Percentiles rank a stretch among this genome's conserved stretches.
Evolutionary conservation across 2,888 invertebrate genomes (phyloP).

Genomic region (Petrolisthes cinctipes): DNA sequence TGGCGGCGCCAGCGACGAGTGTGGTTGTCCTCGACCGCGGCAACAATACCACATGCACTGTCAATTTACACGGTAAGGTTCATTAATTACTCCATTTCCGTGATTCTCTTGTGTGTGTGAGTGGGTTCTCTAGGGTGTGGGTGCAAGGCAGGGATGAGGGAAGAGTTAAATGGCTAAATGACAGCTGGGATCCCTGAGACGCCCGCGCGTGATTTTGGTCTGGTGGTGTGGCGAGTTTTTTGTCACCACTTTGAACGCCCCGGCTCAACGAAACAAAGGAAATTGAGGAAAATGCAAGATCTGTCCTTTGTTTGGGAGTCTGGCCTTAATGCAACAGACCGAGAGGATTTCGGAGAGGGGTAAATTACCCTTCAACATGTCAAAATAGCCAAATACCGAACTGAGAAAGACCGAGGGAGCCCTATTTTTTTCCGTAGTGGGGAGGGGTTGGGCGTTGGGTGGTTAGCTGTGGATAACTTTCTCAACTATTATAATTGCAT

Average conservation of each 20-base stretch:
- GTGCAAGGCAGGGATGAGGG: background rate
- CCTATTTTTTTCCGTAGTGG: constrained; percentile 55
- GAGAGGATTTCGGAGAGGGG: constrained; percentile 45
- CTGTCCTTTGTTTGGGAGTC: constrained; percentile 22
- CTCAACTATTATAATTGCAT: background rate
- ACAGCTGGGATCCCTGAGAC: constrained; percentile 39
- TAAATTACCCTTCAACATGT: constrained; percentile 51
- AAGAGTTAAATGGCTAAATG: constrained; percentile 20
- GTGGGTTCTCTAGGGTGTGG: background rate
- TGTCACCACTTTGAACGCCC: constrained; percentile 51
- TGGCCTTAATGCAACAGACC: constrained; percentile 13
- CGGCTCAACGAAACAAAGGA: constrained; percentile 61
- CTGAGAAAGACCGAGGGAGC: constrained; percentile 41
- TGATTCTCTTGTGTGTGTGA: background rate
- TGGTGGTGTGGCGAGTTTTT: constrained; percentile 62
- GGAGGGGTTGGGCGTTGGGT: constrained; percentile 52
- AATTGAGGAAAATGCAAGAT: constrained; percentile 58
- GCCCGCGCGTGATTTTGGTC: constrained; percentile 63
- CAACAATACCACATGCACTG: constrained; percentile 95
- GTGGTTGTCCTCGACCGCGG: constrained; percentile 95
- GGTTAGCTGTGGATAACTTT: constrained; percentile 20
- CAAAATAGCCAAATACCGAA: constrained; percentile 30
- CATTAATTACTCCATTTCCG: background rate
- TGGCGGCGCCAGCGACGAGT: constrained; percentile 66
- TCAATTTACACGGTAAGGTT: constrained; percentile 90